These are phyloP conservation scores for Philonicus albiceps DNA, from an alignment of 2,888 invertebrate species.

Conservation along the genomic window DNA sequence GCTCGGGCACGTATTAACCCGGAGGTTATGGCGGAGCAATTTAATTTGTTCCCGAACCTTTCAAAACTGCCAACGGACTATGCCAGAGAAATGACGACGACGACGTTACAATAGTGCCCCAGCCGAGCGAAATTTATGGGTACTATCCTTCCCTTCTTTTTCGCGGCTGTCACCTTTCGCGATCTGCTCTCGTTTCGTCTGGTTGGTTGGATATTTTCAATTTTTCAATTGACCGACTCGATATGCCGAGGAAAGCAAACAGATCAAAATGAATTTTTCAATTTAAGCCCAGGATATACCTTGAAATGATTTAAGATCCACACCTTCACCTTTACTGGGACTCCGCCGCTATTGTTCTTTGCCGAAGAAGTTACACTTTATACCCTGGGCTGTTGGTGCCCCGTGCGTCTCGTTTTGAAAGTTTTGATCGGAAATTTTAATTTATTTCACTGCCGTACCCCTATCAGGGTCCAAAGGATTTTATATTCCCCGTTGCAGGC, in stretches of 20 bases:
- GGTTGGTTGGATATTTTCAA: neutral
- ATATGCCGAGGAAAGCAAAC: neutral
- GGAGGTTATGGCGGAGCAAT: neutral
- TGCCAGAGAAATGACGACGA: neutral
- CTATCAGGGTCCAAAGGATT: neutral
- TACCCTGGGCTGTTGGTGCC: neutral
- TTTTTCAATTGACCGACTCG: neutral
- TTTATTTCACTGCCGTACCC: constrained; percentile 28
- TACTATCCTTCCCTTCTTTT: neutral
- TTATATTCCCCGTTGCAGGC: neutral
- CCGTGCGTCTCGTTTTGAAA: neutral
- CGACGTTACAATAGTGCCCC: neutral
- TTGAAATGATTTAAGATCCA: neutral
- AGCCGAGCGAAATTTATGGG: neutral
- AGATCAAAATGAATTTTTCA: neutral
- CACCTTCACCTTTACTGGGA: neutral
- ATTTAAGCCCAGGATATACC: neutral
- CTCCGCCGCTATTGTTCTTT: neutral
- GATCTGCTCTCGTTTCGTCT: neutral
- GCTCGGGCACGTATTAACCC: neutral
- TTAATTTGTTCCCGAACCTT: neutral
- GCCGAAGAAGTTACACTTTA: neutral
- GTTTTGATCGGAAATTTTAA: constrained; percentile 22
- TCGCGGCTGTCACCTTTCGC: neutral
- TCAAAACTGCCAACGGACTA: neutral